These are phyloP conservation scores for Albula goreensis DNA, from an alignment of 2,113 vertebrate genomes.

Conservation along the genomic window DNA sequence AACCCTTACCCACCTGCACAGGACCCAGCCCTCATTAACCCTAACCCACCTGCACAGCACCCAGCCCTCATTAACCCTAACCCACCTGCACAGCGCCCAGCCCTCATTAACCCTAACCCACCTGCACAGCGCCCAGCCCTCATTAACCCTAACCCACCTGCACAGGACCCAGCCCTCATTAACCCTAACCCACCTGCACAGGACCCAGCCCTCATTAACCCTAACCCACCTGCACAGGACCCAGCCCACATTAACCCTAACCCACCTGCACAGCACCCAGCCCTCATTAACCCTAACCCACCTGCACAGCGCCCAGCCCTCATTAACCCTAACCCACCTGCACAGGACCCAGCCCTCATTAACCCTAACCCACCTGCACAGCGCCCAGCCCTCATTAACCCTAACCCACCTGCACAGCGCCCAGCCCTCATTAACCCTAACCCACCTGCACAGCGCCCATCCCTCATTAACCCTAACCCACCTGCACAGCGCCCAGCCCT, in stretches of 20 bases:
- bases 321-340: constrained; percentile 71
- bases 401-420: constrained; percentile 71
- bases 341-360: too few species aligned
- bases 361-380: background rate
- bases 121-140: background rate
- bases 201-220: too few species aligned
- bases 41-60: background rate
- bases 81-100: constrained; percentile 71
- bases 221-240: background rate
- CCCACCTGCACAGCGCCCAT: background rate
- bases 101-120: too few species aligned
- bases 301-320: background rate
- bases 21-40: too few species aligned
- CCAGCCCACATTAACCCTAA: background rate
- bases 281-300: too few species aligned
- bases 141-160: constrained; percentile 71
- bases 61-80: background rate
- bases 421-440: too few species aligned
- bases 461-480: constrained; percentile 60
- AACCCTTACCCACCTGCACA: constrained; percentile 70
- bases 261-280: constrained; percentile 71
- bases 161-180: background rate
- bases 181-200: constrained; percentile 71
- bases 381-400: background rate
- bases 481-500: constrained; percentile 52